Evolutionary conservation across 1,140 invertebrate species (phyloP).

Genomic region (Cheumatopsyche charites): DNA sequence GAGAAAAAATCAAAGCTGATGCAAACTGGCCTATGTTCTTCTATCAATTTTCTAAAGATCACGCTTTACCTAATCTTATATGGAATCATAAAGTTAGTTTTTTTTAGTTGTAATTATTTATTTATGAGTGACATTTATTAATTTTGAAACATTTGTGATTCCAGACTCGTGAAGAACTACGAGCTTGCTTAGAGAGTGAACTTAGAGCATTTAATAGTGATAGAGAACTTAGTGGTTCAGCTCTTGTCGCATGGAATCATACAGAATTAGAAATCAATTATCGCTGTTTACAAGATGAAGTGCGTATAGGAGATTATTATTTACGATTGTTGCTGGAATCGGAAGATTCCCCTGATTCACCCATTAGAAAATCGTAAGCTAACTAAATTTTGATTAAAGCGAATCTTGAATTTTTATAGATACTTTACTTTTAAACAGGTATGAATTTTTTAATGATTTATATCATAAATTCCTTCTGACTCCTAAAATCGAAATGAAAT

Average conservation of each 20-base stretch:
- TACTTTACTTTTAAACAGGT: slow-evolving; percentile 59
- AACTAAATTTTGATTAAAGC: slow-evolving; percentile 6
- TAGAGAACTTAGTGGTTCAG: slow-evolving; percentile 82
- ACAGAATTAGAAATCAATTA: slow-evolving; percentile 96
- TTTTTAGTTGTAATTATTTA: background rate
- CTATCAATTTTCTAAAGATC: slow-evolving; percentile 94
- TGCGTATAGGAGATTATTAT: slow-evolving; percentile 99
- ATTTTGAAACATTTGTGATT: slow-evolving; percentile 32
- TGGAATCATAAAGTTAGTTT: slow-evolving; percentile 92
- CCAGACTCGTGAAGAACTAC: slow-evolving; percentile 92
- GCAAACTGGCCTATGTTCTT: slow-evolving; percentile 96
- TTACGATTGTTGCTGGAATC: slow-evolving; percentile 92
- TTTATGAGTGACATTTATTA: background rate
- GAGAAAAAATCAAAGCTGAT: slow-evolving; percentile 90
- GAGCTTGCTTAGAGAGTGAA: slow-evolving; percentile 93
- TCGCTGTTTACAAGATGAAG: slow-evolving; percentile 92
- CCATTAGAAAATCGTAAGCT: slow-evolving; percentile 85
- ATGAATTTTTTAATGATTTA: slow-evolving; percentile 98
- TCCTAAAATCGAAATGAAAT: slow-evolving; percentile 83
- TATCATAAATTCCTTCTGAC: slow-evolving; percentile 96
- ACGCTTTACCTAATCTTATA: slow-evolving; percentile 94
- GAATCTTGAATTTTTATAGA: slow-evolving; percentile 14
- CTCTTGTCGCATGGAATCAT: slow-evolving; percentile 96
- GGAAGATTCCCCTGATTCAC: slow-evolving; percentile 82
- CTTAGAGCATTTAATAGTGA: slow-evolving; percentile 88